Percentiles rank a stretch among this genome's conserved stretches.
Conservation (phyloP, 2,888 invertebrate species). For the Invenusta paracnida region DNA sequence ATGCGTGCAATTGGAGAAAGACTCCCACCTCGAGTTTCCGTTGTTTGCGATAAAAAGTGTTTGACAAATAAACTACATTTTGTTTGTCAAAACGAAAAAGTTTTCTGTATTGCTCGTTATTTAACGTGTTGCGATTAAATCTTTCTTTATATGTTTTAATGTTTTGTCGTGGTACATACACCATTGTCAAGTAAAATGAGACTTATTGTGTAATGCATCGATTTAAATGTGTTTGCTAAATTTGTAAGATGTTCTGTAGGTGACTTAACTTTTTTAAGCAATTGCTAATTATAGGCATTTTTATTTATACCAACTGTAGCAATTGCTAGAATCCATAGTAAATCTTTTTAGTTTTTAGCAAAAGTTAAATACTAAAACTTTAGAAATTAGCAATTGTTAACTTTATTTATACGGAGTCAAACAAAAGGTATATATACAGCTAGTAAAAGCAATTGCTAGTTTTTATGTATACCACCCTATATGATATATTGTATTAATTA, state of each 20-base stretch:
- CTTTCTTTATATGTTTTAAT: constrained; percentile 11
- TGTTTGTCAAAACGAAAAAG: constrained; percentile 24
- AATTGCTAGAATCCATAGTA: constrained; percentile 21
- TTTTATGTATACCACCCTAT: too few relatives aligned
- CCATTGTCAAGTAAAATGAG: background rate
- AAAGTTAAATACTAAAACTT: constrained; percentile 19
- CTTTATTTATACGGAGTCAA: constrained; percentile 21
- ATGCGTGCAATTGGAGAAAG: constrained; percentile 26
- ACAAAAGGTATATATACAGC: background rate
- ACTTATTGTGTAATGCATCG: constrained; percentile 12
- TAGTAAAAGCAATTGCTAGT: too few relatives aligned
- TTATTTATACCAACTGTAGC: constrained; percentile 25
- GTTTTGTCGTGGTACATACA: background rate
- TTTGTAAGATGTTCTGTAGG: constrained; percentile 23
- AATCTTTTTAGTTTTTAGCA: constrained; percentile 25
- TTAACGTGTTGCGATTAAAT: constrained; percentile 24
- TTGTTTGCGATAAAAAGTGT: background rate
- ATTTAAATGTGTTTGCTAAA: constrained; percentile 10
- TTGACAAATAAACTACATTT: background rate
- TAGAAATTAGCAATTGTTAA: constrained; percentile 9
- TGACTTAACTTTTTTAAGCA: constrained; percentile 18
- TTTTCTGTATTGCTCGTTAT: constrained; percentile 29
- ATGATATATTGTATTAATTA: too few relatives aligned
- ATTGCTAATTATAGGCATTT: constrained; percentile 26
- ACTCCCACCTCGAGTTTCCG: constrained; percentile 19